These are phyloP conservation scores for Pocillopora verrucosa DNA, from an alignment of 64 coral and sea anemone species.

Conservation along the genomic window DNA sequence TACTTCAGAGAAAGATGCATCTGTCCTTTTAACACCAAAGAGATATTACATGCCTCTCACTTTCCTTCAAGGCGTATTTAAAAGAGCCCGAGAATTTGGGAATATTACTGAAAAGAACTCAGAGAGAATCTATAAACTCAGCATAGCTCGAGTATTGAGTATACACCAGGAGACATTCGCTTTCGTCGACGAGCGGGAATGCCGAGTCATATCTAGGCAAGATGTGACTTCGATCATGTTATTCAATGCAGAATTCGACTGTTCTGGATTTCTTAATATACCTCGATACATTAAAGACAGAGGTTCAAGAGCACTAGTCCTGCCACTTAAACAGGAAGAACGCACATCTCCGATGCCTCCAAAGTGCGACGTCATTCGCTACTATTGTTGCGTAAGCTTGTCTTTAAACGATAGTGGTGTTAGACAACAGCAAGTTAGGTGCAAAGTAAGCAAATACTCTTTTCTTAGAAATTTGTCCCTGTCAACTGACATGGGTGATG, in stretches of 20 bases:
- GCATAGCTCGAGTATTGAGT: too few relatives aligned
- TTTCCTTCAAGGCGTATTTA: too few relatives aligned
- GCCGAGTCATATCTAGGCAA: neutral
- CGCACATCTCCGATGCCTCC: neutral
- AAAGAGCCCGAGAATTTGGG: too few relatives aligned
- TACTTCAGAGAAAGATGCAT: neutral
- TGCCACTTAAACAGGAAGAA: neutral
- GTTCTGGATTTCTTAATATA: neutral
- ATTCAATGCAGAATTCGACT: too few relatives aligned
- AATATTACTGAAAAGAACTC: neutral
- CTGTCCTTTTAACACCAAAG: neutral
- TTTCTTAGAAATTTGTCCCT: neutral
- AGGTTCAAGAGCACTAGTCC: neutral
- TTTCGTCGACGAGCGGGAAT: neutral
- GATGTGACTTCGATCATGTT: neutral
- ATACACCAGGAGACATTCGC: neutral
- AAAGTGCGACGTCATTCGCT: neutral
- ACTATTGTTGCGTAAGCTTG: neutral
- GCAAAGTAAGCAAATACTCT: neutral
- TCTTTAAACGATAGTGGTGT: neutral
- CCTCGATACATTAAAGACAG: neutral
- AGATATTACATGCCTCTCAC: too few relatives aligned
- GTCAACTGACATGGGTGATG: too few relatives aligned
- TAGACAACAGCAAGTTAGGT: neutral
- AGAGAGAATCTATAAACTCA: neutral